These are phyloP conservation scores for Planiliza haematocheilus DNA, from an alignment of 2,113 vertebrate genomes.

Conservation along the genomic window DNA sequence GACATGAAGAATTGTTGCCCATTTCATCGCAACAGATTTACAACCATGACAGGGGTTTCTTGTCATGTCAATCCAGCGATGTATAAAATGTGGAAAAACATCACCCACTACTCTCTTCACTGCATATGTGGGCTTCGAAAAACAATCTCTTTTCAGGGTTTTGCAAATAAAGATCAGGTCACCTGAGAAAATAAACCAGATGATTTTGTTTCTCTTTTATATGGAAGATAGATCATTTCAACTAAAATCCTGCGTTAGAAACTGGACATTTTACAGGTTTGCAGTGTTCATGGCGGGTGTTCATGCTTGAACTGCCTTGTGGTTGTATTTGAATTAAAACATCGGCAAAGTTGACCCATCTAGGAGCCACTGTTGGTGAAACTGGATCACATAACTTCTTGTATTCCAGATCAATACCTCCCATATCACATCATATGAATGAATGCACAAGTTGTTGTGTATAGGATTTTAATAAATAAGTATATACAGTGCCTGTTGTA, in stretches of 20 bases:
- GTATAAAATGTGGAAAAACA: conserved; percentile 3
- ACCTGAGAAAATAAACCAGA: background rate
- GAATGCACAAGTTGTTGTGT: too few relatives aligned
- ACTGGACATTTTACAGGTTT: background rate
- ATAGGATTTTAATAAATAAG: too few relatives aligned
- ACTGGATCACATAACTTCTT: too few relatives aligned
- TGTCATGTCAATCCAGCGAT: conserved; percentile 12
- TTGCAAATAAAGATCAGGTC: background rate
- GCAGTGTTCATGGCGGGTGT: background rate
- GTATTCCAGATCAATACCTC: too few relatives aligned
- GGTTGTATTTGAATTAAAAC: too few relatives aligned
- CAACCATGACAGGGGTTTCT: background rate
- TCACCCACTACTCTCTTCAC: background rate
- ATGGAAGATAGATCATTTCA: background rate
- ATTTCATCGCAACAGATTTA: conserved; percentile 11
- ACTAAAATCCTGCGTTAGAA: background rate
- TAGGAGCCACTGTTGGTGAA: too few relatives aligned
- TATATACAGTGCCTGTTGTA: too few relatives aligned
- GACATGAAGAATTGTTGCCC: conserved; percentile 31
- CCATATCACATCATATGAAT: too few relatives aligned
- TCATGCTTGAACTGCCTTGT: too few relatives aligned
- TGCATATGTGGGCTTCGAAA: conserved; percentile 2
- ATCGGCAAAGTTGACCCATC: too few relatives aligned
- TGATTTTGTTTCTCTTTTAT: background rate
- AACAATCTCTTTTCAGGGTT: background rate